phyloP scores from a whole-genome alignment of 2,797 vertebrate genomes.

The Etheostoma perlongum region DNA sequence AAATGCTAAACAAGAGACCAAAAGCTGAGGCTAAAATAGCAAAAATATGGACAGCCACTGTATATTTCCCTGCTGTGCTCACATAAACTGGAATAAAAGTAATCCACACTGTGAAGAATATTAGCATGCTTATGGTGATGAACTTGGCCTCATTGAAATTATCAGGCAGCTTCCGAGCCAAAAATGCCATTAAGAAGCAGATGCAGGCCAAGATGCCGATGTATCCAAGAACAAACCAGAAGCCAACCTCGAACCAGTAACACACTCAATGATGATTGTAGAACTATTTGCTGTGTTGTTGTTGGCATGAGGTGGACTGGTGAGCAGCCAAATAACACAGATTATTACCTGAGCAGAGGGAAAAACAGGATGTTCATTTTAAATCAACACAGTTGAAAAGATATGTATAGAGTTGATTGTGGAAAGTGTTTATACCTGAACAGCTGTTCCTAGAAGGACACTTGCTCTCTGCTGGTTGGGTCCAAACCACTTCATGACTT shows the following conservation, averaged over 20 bases:
- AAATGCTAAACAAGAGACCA: too few species aligned
- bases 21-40: too few species aligned
- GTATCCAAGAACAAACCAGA: constrained; percentile 80
- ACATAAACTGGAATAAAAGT: too few species aligned
- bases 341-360: constrained; percentile 65
- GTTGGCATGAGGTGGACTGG: constrained; percentile 73
- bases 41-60: too few species aligned
- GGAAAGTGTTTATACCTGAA: neutral
- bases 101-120: too few species aligned
- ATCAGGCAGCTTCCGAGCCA: too few species aligned
- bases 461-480: constrained; percentile 76
- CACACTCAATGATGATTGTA: constrained; percentile 79
- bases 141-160: too few species aligned
- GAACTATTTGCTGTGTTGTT: constrained; percentile 69
- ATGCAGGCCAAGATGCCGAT: too few species aligned
- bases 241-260: constrained; percentile 76
- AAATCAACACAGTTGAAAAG: neutral
- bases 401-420: too few species aligned
- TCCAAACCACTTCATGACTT: constrained; percentile 81
- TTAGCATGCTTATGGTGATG: too few species aligned
- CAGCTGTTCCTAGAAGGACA: constrained; percentile 72
- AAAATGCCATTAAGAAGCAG: too few species aligned
- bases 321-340: constrained; percentile 78
- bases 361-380: constrained; percentile 1
- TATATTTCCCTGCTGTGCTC: too few species aligned